Evolutionary conservation across 2,888 invertebrate species (phyloP), one percentile per base, ranked within the genome.

Genomic region (Temnothorax ravouxi): DNA sequence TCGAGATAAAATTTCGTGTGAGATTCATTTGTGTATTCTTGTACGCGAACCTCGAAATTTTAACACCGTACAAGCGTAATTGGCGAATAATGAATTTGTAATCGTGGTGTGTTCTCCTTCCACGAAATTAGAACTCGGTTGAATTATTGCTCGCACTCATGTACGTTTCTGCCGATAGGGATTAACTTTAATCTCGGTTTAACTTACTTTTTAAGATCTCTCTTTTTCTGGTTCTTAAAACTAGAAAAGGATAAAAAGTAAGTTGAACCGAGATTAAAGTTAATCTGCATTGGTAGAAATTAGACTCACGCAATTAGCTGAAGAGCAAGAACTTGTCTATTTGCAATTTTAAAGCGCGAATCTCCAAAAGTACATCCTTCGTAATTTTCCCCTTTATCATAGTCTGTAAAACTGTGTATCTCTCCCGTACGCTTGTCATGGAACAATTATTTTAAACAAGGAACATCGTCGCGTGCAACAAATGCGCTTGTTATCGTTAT

Each of bases 371-470:
- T 18, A 38, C 3, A 1, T 18, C 3, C 38, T 1, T 52, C n/a
- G 13, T 25, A 25, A 66, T 66, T 44, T 13, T 21, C 6, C 25
- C 8, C 21, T 44, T 44, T 15, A 8, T 47, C 15, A 66, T 8
- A 38, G 2, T 38, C 9, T n/a, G 9, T 3, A 29, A 67, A 47
- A 21, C 5, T 3, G 13, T 18, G 18, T 3, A 2, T 50, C 1
- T 50, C 3, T 21, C 18, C 3, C 29, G 29, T 6, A n/a, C 11
- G 18, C n/a, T 66, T 6, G 13, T 44, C 34, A 13, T 6, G 25
- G 15, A 69, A 69, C 34, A 50, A 50, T 74, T 29, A 44, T 61
- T 44, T 44, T 61, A 74, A 18, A 74, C 18, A 29, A 61, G 8
- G 9, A 29, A 44, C 18, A 29, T 34, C 34, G n/a, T 9, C 29